These are phyloP conservation scores for Propithecus perrieri DNA, from an alignment of 2,797 vertebrate genomes.

Conservation along the genomic window DNA sequence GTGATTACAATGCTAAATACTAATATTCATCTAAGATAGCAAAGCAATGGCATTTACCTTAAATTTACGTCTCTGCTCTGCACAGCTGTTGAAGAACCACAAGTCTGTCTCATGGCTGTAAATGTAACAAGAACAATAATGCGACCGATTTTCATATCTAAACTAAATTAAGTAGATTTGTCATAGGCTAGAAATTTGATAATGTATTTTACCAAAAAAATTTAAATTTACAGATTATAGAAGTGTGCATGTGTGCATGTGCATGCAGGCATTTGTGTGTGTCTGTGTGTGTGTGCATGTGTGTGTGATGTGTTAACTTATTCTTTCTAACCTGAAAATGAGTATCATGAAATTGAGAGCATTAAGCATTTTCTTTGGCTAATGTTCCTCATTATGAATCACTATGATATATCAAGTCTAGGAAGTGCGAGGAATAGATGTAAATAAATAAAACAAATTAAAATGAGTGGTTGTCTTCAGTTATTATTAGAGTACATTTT, in stretches of 20 bases:
- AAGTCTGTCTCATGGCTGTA: conserved; percentile 69
- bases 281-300: background rate
- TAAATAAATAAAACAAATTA: conserved; percentile 6
- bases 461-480: background rate
- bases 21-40: conserved; percentile 68
- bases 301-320: background rate
- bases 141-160: conserved; percentile 69
- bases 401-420: background rate
- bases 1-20: conserved; percentile 36
- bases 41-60: conserved; percentile 79
- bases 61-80: conserved; percentile 76
- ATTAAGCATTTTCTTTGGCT: background rate
- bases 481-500: conserved; percentile 30
- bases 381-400: background rate
- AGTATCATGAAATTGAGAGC: conserved; percentile 51
- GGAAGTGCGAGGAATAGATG: background rate
- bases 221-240: conserved; percentile 42
- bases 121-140: conserved; percentile 78
- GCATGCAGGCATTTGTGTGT: background rate
- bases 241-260: conserved; percentile 5
- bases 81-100: conserved; percentile 73
- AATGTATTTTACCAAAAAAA: conserved; percentile 54
- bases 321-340: conserved; percentile 22
- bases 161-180: conserved; percentile 64
- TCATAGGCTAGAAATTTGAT: conserved; percentile 62